Evolutionary conservation across 2,797 vertebrate species (phyloP), one percentile per base, ranked within the genome.

Genomic region (Coregonus sp.): DNA sequence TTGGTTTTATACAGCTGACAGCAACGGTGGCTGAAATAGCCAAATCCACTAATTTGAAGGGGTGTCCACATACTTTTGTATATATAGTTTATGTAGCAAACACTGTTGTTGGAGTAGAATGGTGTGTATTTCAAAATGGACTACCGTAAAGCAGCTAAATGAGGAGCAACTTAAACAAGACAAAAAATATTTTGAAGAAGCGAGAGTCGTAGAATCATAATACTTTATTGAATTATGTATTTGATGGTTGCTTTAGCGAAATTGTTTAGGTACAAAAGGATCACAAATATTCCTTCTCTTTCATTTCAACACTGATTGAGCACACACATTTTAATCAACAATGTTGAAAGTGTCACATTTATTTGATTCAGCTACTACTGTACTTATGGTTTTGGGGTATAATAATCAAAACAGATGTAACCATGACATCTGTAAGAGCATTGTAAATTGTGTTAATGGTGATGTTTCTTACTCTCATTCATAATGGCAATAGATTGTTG

Each of bases 51-150:
- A 47, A 47, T 47, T 47, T 9, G 9, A 47, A 47, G 40, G 40
- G 40, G 40, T 9, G 40, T 47, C 40, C 40, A 47, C 40, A 47
- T 47, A 47, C 40, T 47, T 47, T 47, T 47, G 40, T 47, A 47
- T 47, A 47, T 47, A 47, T 12, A 47, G 9, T 47, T 9, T 47
- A 95, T 96, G 96, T 97, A 96, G 96, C 94, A 95, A 95, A 96
- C 94, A 92, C 89, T 94, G 9, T 40, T 40, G 86, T 92, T 92
- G 93, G 92, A 93, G 91, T 86, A 84, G 92, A 94, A 92, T 94
- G 93, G 90, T 90, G 90, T 63, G 71, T 25, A 25, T 70, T 52
- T 52, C 89, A 89, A 91, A 87, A 68, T 0, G 40, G 80, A 76
- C 70, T 1, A 7, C 59, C 4, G 1, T 61, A 40, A 92, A 94